Percentiles rank a stretch among this genome's conserved stretches.
These are phyloP conservation scores for Andricus curvator DNA, from an alignment of 2,888 invertebrate genomes.

Conservation along the genomic window DNA sequence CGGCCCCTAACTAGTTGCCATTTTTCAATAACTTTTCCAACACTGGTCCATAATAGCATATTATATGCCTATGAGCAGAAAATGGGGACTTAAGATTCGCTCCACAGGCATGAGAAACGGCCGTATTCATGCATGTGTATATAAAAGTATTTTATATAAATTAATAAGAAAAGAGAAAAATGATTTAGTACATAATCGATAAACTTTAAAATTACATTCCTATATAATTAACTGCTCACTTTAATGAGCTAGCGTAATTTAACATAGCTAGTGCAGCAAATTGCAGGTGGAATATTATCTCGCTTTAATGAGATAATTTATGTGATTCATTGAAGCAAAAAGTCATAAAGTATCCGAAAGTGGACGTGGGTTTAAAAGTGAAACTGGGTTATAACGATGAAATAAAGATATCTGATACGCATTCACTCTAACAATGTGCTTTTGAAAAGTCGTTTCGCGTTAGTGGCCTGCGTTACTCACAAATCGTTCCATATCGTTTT, in stretches of 20 bases:
- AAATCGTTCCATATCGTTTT: conserved; percentile 24
- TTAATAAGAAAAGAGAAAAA: background rate
- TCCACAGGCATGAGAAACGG: too few relatives aligned
- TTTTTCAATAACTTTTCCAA: too few relatives aligned
- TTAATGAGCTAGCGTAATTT: background rate
- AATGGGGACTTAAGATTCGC: too few relatives aligned
- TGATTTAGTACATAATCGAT: background rate
- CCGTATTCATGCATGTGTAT: too few relatives aligned
- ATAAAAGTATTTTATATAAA: background rate
- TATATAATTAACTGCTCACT: conserved; percentile 19
- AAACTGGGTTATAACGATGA: conserved; percentile 9
- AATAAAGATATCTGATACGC: conserved; percentile 19
- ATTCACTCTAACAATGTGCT: conserved; percentile 5
- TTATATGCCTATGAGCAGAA: too few relatives aligned
- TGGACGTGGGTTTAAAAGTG: conserved; percentile 1
- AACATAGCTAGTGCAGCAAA: conserved; percentile 1
- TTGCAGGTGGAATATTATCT: conserved; percentile 21
- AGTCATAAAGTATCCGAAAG: conserved; percentile 20
- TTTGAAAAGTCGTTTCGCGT: background rate
- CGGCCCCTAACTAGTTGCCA: too few relatives aligned
- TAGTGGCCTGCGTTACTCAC: conserved; percentile 6
- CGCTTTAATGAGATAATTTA: conserved; percentile 25
- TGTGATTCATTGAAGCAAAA: conserved; percentile 9
- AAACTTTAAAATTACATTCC: conserved; percentile 3
- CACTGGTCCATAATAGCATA: background rate